Conservation (phyloP, 1,140 invertebrate genomes). For the Linepithema humile region DNA sequence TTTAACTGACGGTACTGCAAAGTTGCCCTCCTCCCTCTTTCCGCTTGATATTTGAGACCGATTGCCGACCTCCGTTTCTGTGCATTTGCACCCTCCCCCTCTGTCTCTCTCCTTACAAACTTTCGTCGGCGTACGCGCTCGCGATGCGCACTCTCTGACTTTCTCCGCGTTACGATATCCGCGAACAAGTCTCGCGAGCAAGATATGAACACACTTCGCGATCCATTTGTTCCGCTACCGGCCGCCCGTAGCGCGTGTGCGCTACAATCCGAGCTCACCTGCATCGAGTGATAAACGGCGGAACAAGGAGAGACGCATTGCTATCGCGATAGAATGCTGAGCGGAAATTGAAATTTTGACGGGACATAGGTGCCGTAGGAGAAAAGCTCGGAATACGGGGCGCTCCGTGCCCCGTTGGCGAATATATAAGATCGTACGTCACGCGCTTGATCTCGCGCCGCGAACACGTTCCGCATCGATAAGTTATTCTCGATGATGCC, state of each 20-base stretch:
- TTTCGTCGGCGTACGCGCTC: background rate
- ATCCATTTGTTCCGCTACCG: conserved; percentile 64
- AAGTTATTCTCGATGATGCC: conserved; percentile 79
- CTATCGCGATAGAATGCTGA: conserved; percentile 74
- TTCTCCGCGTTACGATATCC: background rate
- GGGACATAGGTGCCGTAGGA: conserved; percentile 60
- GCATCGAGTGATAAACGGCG: conserved; percentile 74
- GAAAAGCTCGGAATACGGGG: conserved; percentile 63
- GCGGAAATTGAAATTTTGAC: conserved; percentile 83
- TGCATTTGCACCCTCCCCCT: no score
- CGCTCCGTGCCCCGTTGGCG: conserved; percentile 21
- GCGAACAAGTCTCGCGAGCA: conserved; percentile 20
- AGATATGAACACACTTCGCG: conserved; percentile 64
- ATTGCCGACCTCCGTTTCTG: conserved; percentile 13
- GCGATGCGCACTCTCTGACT: background rate
- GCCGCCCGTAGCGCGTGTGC: conserved; percentile 14
- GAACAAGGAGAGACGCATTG: conserved; percentile 75
- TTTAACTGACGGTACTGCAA: conserved; percentile 38
- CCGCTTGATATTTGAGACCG: conserved; percentile 23
- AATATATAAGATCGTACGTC: conserved; percentile 74
- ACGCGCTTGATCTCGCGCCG: conserved; percentile 66
- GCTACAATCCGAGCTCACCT: conserved; percentile 60
- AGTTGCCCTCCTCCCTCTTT: background rate
- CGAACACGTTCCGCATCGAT: conserved; percentile 73
- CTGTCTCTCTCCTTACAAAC: background rate